Base-by-base conservation (phyloP, 2,797 vertebrate species). In the Limnodromus scolopaceus region DNA sequence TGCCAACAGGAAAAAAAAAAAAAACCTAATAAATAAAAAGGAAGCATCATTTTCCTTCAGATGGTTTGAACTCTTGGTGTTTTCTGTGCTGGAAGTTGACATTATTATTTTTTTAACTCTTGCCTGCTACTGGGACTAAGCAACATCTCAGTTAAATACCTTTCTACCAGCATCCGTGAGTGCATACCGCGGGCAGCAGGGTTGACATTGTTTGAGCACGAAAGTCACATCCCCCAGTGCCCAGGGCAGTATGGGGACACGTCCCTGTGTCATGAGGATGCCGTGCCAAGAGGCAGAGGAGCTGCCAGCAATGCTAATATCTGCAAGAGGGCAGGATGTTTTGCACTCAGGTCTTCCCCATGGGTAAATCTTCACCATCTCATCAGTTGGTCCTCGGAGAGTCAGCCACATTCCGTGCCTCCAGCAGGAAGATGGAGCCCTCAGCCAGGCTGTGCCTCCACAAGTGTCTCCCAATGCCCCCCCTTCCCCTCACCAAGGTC, bases 21-120 rank as follows among this genome's bases (percentile, higher is more conserved):
- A 5, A 27, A 10, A 3, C 15, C 63, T 74, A 94, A 95, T 92
- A 95, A 96, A 90, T 93, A 78, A 88, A 86, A 69, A 90, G 65
- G 69, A 91, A 85, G 65, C 10, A 30, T 54, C 16, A 9, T 54
- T 93, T 96, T 70, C 79, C 93, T 93, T 85, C 2, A 4, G 38
- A 77, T 86, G 65, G 32, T 36, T 95, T 75, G 45, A 87, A 84
- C 49, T 81, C 74, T 75, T 72, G n/a, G 0, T 22, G 68, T 72
- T 92, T 88, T 84, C 87, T 86, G 79, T 65, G 45, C 45, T 93
- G 79, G n/a, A 90, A 83, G 71, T 61, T 85, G 64, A 85, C 30
- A 28, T 66, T 63, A 45, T 51, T 43, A 5, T 43, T 45, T 45
- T 87, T 87, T 74, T 9, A 77, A 41, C 38, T 85, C 22, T 61